Evolutionary conservation across 2,888 invertebrate genomes (phyloP).

Genomic region (Eupithecia pulchellata): DNA sequence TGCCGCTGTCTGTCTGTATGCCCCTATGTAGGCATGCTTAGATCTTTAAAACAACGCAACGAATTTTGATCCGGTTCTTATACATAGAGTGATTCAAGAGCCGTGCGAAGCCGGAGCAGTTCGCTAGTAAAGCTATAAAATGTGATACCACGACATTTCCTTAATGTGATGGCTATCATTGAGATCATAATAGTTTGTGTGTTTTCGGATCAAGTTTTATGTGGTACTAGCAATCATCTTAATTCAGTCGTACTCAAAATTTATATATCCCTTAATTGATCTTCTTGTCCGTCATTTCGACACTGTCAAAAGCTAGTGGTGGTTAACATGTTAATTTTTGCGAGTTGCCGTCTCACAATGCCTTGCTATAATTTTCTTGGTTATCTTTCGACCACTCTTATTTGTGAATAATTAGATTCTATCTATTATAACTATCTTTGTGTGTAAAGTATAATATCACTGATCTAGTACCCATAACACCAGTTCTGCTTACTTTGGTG

Average conservation of each 20-base stretch:
- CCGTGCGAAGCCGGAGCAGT: too few species aligned
- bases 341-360: background rate
- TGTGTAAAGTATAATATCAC: background rate
- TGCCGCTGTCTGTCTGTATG: too few species aligned
- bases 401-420: too few species aligned
- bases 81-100: too few species aligned
- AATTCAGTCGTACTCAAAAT: background rate
- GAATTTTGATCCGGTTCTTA: too few species aligned
- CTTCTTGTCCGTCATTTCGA: background rate
- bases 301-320: background rate
- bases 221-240: background rate
- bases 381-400: background rate
- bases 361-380: background rate
- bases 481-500: background rate
- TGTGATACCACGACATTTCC: background rate
- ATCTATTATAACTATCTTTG: background rate
- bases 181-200: constrained; percentile 1
- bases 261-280: background rate
- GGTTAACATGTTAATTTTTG: background rate
- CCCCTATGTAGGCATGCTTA: too few species aligned
- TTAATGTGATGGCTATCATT: background rate
- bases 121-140: constrained; percentile 10
- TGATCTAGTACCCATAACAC: background rate
- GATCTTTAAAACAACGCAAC: too few species aligned
- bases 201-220: background rate